These are phyloP conservation scores for Lordiphosa clarofinis DNA, from an alignment of 1,140 invertebrate genomes.

Conservation along the genomic window DNA sequence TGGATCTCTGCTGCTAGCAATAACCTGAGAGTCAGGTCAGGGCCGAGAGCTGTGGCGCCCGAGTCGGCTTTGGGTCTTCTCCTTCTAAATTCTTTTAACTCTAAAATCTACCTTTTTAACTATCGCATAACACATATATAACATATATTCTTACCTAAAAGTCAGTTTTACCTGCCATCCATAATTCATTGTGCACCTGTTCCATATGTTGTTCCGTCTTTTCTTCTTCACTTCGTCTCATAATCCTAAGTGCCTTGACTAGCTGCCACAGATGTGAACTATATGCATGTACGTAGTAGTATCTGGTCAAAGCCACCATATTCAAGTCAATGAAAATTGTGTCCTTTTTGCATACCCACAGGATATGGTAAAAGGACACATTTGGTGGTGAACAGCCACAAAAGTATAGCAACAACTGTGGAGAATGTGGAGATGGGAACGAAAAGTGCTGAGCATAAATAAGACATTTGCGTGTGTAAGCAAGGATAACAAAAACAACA, in stretches of 20 bases:
- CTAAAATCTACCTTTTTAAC: no score
- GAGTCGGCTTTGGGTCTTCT: no score
- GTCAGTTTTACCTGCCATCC: conserved; percentile 1
- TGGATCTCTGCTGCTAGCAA: no score
- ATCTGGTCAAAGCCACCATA: neutral
- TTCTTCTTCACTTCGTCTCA: neutral
- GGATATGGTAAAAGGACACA: conserved; percentile 32
- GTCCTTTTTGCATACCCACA: conserved; percentile 4
- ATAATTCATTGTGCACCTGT: conserved; percentile 3
- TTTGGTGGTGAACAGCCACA: conserved; percentile 47
- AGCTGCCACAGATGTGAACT: neutral
- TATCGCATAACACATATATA: no score
- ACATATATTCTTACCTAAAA: no score
- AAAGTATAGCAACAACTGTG: conserved; percentile 14
- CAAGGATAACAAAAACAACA: conserved; percentile 32
- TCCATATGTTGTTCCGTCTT: neutral
- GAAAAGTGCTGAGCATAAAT: conserved; percentile 76
- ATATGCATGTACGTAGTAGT: no score
- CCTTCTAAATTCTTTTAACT: no score
- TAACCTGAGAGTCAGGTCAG: no score
- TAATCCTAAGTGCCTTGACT: conserved; percentile 11
- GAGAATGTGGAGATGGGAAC: conserved; percentile 12
- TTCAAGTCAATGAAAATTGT: conserved; percentile 24
- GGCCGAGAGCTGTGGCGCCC: no score
- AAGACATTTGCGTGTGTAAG: conserved; percentile 75